phyloP scores from a whole-genome alignment of 2,113 vertebrate genomes.

The Paratilapia polleni region DNA sequence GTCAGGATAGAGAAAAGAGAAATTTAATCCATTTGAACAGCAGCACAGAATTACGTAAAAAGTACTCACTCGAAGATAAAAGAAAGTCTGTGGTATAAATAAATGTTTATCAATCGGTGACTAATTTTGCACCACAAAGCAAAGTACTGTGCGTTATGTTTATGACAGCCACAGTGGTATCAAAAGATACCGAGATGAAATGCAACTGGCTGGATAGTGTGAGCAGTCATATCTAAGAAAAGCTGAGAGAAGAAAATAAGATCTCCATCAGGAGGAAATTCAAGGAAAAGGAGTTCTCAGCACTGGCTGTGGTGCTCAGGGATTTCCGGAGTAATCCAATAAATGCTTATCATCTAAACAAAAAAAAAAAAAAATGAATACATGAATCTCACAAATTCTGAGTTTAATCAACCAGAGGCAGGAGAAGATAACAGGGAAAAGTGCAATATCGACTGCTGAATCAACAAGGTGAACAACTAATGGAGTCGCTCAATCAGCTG shows the following conservation, averaged over 20 bases:
- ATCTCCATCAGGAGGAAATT: background rate
- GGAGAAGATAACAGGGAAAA: constrained; percentile 10
- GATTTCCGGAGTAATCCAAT: background rate
- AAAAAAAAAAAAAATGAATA: background rate
- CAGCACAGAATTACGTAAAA: background rate
- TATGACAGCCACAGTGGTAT: too few species aligned
- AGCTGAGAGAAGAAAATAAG: background rate
- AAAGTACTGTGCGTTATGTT: background rate
- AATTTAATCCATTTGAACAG: background rate
- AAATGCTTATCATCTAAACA: background rate
- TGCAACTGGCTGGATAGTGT: background rate
- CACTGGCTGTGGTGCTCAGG: background rate
- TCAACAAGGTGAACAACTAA: constrained; percentile 7
- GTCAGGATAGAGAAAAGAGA: background rate
- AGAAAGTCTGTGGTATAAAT: background rate
- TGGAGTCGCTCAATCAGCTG: background rate
- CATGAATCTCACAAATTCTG: background rate
- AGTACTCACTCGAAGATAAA: background rate
- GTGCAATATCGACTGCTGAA: background rate
- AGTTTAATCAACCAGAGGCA: background rate
- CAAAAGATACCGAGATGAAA: too few species aligned
- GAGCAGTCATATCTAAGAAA: background rate
- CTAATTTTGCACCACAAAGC: background rate
- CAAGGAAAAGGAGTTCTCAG: background rate
- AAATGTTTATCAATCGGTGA: background rate